These are phyloP conservation scores for Eciton burchellii DNA, from an alignment of 1,140 invertebrate species.

Conservation along the genomic window DNA sequence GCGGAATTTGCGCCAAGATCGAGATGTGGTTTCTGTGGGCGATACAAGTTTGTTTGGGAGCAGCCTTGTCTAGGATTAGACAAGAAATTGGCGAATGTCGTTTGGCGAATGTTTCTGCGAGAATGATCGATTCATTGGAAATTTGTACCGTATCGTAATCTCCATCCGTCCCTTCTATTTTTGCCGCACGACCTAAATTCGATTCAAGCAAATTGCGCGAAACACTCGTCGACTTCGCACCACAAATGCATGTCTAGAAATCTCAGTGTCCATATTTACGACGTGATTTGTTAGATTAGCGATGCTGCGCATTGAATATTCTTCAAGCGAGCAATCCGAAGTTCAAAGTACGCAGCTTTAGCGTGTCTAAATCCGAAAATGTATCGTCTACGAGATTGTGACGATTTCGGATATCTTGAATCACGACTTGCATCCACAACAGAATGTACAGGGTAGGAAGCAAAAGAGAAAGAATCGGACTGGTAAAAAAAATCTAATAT, in stretches of 20 bases:
- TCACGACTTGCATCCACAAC: neutral
- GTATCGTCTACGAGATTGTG: neutral
- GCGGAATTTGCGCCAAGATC: neutral
- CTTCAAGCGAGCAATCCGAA: conserved; percentile 2
- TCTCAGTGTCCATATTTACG: conserved; percentile 23
- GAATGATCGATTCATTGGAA: conserved; percentile 37
- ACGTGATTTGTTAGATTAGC: conserved; percentile 53
- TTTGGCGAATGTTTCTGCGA: neutral
- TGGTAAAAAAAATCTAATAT: neutral
- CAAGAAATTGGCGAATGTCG: conserved; percentile 4
- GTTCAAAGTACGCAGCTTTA: neutral
- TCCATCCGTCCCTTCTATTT: conserved; percentile 61
- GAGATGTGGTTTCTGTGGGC: neutral
- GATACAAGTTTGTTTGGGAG: too few relatives aligned
- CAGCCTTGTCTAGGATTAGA: conserved; percentile 10
- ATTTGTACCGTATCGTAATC: conserved; percentile 40
- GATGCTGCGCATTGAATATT: conserved; percentile 8
- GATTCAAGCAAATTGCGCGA: conserved; percentile 34
- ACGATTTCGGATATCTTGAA: neutral
- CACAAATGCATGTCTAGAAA: conserved; percentile 43
- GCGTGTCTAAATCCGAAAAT: conserved; percentile 20
- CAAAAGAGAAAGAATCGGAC: neutral
- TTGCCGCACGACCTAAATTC: conserved; percentile 58
- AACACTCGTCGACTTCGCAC: conserved; percentile 21
- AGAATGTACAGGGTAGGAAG: neutral